Evolutionary conservation across 2,797 vertebrate species (phyloP), one percentile per base, ranked within the genome.

Genomic region (Spondyliosoma cantharus): DNA sequence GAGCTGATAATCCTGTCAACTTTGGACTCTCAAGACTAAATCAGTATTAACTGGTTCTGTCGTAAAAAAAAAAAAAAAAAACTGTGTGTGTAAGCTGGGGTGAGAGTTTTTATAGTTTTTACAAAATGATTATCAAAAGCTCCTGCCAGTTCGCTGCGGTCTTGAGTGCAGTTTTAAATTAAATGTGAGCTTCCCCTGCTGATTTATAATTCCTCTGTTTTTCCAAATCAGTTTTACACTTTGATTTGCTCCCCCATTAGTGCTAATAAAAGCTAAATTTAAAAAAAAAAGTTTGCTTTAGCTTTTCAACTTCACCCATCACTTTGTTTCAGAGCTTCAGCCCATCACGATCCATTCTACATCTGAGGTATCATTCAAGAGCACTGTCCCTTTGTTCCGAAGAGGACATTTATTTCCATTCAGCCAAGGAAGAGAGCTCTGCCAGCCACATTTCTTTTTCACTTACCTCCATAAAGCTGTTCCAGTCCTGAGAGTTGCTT

Each of bases 1-100:
- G 52, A 73, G 37, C 57, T 61, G 43, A 77, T 69, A 71, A 76
- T 74, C 43, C 32, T 75, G 45, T 79, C 68, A 81, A 48, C 20
- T 70, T 54, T 71, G 13, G 25, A 52, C 62, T 73, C 60, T 70
- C 16, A 11, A 22, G 17, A 64, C 8, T 77, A 69, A 76, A 83
- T 79, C 27, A 64, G 15, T 63, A 56, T 71, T 17, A 73, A 43
- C 45, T 73, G 25, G 32, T 52, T 61, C 17, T 53, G 17, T 37
- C 37, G 1, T 54, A 56, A 62, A 15, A 67, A 29, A 49, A 7
- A 32, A 32, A 29, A 49, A 32, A 32, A 49, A 37, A 37, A 37
- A 37, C 43, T 3, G 15, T 37, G 62, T 19, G 7, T 19, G 7
- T 17, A 20, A 27, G 9, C 13, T 22, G 14, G 17, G 0, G 17